Percentiles rank a stretch among this genome's conserved stretches.
These are phyloP conservation scores for Mechanitis mazaeus DNA, from an alignment of 2,888 invertebrate genomes.

Conservation along the genomic window DNA sequence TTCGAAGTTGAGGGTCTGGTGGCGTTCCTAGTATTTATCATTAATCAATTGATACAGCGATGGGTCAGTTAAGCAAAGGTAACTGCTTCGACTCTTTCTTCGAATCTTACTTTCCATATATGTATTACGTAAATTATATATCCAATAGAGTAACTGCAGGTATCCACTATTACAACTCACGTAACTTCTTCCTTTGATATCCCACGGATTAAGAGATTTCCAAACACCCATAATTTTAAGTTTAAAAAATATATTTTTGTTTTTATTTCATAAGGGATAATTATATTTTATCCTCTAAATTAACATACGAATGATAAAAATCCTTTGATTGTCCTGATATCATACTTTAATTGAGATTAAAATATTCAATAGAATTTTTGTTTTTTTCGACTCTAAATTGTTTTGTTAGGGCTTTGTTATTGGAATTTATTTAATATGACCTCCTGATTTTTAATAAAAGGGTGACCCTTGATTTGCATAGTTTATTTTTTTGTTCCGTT, in stretches of 20 bases:
- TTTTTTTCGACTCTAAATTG: constrained; percentile 1
- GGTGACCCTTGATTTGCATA: constrained; percentile 18
- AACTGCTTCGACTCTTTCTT: too few relatives aligned
- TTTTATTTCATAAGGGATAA: background rate
- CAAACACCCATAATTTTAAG: too few relatives aligned
- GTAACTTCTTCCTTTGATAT: too few relatives aligned
- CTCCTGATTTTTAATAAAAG: constrained; percentile 14
- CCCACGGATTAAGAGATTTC: too few relatives aligned
- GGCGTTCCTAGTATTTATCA: too few relatives aligned
- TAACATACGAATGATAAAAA: background rate
- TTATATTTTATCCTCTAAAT: background rate
- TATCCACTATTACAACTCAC: too few relatives aligned
- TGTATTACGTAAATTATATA: too few relatives aligned
- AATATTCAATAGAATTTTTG: constrained; percentile 10
- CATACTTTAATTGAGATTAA: background rate
- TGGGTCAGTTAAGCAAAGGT: too few relatives aligned
- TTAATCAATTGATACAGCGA: too few relatives aligned
- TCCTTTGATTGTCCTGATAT: background rate
- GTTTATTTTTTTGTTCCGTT: background rate
- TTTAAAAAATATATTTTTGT: background rate
- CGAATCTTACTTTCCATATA: too few relatives aligned
- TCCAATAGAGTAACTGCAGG: too few relatives aligned
- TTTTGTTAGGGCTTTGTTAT: constrained; percentile 7
- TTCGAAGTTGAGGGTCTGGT: too few relatives aligned
- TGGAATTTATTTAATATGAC: constrained; percentile 3